phyloP scores from a whole-genome alignment of 2,797 vertebrate genomes.

The Dendrocincla tyrannina region DNA sequence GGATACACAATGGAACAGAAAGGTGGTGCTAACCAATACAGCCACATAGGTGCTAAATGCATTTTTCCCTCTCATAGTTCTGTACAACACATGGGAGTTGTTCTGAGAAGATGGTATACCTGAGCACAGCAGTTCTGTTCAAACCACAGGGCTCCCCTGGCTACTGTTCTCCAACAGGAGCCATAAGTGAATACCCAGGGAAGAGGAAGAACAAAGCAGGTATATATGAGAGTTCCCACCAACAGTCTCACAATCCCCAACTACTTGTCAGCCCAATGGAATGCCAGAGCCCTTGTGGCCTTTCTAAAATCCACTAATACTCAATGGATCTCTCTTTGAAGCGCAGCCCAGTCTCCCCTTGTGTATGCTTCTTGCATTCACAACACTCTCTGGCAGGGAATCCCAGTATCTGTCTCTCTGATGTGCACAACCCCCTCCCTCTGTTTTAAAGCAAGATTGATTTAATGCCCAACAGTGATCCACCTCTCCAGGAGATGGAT shows the following conservation, averaged over 20 bases:
- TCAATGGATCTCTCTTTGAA: neutral
- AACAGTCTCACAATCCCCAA: rapidly evolving
- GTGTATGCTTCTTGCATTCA: neutral
- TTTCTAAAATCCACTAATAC: neutral
- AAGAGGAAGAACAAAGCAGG: neutral
- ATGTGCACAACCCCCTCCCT: neutral
- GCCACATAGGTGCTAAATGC: neutral
- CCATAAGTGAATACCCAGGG: neutral
- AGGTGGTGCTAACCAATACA: neutral
- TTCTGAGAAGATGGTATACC: neutral
- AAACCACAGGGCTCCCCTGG: neutral
- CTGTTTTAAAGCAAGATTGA: neutral
- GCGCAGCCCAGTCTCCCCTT: neutral
- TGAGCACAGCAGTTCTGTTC: neutral
- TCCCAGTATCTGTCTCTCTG: neutral
- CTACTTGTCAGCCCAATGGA: neutral
- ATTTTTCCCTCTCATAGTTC: neutral
- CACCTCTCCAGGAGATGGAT: neutral
- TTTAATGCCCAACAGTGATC: neutral
- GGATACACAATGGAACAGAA: neutral
- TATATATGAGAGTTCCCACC: neutral
- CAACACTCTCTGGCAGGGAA: neutral
- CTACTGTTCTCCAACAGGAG: neutral
- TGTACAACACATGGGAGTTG: neutral
- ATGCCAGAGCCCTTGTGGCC: neutral